Evolutionary conservation across 2,797 vertebrate species (phyloP).

Genomic region (Chaunax sp.): DNA sequence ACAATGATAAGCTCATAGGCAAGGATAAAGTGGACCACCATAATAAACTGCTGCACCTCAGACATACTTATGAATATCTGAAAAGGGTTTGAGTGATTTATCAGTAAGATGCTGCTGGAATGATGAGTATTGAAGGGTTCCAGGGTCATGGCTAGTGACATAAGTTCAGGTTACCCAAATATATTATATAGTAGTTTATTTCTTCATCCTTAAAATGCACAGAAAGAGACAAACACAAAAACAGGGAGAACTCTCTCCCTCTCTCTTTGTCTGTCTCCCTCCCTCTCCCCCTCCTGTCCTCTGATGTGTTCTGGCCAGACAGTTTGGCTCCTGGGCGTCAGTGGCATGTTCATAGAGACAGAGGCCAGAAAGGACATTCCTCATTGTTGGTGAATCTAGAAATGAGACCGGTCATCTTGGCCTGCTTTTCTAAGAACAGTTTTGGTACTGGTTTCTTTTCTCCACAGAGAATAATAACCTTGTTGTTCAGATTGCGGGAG

Average conservation of each 20-base stretch:
- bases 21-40: not conserved
- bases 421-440: slow-evolving; percentile 24
- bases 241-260: slow-evolving; percentile 12
- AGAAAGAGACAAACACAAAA: slow-evolving; percentile 45
- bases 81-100: slow-evolving; percentile 14
- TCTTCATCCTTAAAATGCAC: slow-evolving; percentile 12
- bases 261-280: slow-evolving; percentile 13
- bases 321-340: slow-evolving; percentile 82
- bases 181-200: not conserved
- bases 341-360: slow-evolving; percentile 80
- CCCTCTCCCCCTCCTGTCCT: slow-evolving; percentile 74
- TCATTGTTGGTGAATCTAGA: slow-evolving; percentile 75
- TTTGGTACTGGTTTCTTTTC: slow-evolving; percentile 36
- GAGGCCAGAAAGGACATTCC: slow-evolving; percentile 80
- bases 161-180: not conserved
- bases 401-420: slow-evolving; percentile 56
- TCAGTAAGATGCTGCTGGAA: not conserved
- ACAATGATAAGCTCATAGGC: too few species aligned
- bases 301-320: slow-evolving; percentile 84
- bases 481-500: slow-evolving; percentile 16
- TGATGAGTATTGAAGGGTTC: not conserved
- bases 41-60: not conserved
- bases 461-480: slow-evolving; percentile 29
- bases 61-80: not conserved
- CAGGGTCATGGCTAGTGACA: not conserved